phyloP scores from a whole-genome alignment of 1,140 invertebrate genomes.

The Sycobia sp. region DNA sequence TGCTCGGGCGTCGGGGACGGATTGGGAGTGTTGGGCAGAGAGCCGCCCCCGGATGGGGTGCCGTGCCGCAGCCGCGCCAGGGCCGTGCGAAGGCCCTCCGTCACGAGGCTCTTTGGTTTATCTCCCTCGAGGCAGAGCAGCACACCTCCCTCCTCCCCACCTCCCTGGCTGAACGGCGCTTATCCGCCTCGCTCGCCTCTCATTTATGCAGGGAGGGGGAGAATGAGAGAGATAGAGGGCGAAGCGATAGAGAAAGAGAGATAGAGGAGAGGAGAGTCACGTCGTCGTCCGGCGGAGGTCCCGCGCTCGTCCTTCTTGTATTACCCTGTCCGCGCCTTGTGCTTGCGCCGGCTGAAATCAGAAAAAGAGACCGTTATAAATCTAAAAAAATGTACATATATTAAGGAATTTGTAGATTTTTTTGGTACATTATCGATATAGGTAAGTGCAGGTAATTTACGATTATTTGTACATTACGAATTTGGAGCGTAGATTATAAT shows the following conservation, averaged over 20 bases:
- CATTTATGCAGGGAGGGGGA: too few relatives aligned
- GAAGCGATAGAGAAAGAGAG: not conserved
- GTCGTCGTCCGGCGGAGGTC: too few relatives aligned
- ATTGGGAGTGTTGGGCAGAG: slow-evolving; percentile 59
- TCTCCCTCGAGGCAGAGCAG: slow-evolving; percentile 37
- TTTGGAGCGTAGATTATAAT: too few relatives aligned
- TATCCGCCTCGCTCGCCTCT: not conserved
- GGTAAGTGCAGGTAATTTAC: too few relatives aligned
- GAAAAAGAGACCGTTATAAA: too few relatives aligned
- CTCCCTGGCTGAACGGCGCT: not conserved
- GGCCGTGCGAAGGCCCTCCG: slow-evolving; percentile 62
- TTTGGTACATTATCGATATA: too few relatives aligned
- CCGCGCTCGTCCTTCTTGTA: too few relatives aligned
- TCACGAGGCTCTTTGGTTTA: slow-evolving; percentile 60
- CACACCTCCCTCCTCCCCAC: slow-evolving; percentile 13
- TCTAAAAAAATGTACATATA: too few relatives aligned
- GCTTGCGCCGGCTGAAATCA: too few relatives aligned
- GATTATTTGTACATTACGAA: too few relatives aligned
- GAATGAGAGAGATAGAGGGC: not conserved
- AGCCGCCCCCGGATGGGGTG: slow-evolving; percentile 60
- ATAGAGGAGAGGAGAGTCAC: not conserved
- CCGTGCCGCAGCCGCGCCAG: slow-evolving; percentile 63
- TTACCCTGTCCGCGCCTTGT: too few relatives aligned
- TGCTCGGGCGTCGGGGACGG: slow-evolving; percentile 59
- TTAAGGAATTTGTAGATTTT: too few relatives aligned